Evolutionary conservation across 2,888 invertebrate genomes (phyloP).

Genomic region (Cataglyphis livida): DNA sequence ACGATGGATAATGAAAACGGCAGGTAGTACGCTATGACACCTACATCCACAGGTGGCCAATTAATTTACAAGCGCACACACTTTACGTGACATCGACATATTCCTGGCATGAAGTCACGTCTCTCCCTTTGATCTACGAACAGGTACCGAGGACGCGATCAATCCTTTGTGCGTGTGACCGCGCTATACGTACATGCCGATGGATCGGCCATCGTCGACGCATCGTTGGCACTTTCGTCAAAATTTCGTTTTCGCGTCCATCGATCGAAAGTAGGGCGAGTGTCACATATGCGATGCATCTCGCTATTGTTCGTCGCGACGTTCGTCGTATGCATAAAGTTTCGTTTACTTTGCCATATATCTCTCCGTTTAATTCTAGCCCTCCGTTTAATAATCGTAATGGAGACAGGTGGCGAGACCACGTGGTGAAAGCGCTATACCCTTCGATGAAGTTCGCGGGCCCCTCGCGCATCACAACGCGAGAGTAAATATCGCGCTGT

Average conservation of each 20-base stretch:
- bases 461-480: not conserved
- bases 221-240: slow-evolving; percentile 37
- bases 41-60: slow-evolving; percentile 81
- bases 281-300: slow-evolving; percentile 1
- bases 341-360: slow-evolving; percentile 22
- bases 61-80: slow-evolving; percentile 80
- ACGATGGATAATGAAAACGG: slow-evolving; percentile 72
- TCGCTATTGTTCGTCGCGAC: slow-evolving; percentile 27
- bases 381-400: slow-evolving; percentile 50
- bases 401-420: slow-evolving; percentile 41
- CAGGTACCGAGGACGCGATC: slow-evolving; percentile 49
- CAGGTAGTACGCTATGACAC: slow-evolving; percentile 62
- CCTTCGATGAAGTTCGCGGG: slow-evolving; percentile 28
- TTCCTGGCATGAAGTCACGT: slow-evolving; percentile 71
- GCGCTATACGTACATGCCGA: slow-evolving; percentile 19
- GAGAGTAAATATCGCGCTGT: slow-evolving; percentile 18
- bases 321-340: slow-evolving; percentile 5
- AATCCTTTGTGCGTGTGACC: slow-evolving; percentile 41
- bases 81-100: slow-evolving; percentile 80
- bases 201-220: slow-evolving; percentile 13
- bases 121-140: slow-evolving; percentile 63
- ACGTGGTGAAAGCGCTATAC: slow-evolving; percentile 1
- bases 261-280: slow-evolving; percentile 39
- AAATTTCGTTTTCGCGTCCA: slow-evolving; percentile 45
- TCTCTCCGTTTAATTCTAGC: slow-evolving; percentile 33